phyloP scores from a whole-genome alignment of 2,113 vertebrate species.

The Festucalex cinctus region DNA sequence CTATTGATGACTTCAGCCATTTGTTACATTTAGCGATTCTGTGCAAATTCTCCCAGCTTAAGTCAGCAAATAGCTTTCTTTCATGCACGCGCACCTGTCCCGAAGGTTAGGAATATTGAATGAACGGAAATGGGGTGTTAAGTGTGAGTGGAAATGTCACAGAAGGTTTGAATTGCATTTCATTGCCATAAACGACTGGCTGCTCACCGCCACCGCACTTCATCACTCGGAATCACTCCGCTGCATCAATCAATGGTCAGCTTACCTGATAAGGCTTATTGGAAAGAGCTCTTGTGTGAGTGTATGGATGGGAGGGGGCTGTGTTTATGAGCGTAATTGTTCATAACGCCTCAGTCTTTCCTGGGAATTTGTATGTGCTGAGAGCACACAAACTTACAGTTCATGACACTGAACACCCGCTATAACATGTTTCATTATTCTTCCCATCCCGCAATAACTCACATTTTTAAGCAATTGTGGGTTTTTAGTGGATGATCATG shows the following conservation, averaged over 20 bases:
- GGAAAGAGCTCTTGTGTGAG: neutral
- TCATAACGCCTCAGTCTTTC: neutral
- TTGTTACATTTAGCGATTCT: neutral
- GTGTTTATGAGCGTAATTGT: neutral
- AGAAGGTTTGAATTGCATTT: conserved; percentile 48
- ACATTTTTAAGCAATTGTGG: neutral
- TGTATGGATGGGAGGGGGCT: neutral
- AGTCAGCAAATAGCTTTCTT: neutral
- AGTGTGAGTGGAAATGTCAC: conserved; percentile 46
- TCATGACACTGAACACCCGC: neutral
- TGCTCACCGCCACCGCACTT: conserved; percentile 38
- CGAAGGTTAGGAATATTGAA: conserved; percentile 36
- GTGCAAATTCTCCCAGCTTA: neutral
- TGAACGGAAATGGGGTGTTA: conserved; percentile 45
- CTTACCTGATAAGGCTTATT: conserved; percentile 24
- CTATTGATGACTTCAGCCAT: neutral
- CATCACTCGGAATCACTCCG: conserved; percentile 42
- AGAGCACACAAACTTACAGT: neutral
- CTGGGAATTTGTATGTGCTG: neutral
- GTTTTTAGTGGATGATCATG: neutral
- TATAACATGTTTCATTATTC: too few relatives aligned
- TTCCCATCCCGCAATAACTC: neutral
- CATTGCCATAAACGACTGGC: conserved; percentile 38
- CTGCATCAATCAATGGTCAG: conserved; percentile 47
- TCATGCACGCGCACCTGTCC: conserved; percentile 14